Evolutionary conservation across 1,140 invertebrate genomes (phyloP).

Genomic region (Drosophila lacertosa): DNA sequence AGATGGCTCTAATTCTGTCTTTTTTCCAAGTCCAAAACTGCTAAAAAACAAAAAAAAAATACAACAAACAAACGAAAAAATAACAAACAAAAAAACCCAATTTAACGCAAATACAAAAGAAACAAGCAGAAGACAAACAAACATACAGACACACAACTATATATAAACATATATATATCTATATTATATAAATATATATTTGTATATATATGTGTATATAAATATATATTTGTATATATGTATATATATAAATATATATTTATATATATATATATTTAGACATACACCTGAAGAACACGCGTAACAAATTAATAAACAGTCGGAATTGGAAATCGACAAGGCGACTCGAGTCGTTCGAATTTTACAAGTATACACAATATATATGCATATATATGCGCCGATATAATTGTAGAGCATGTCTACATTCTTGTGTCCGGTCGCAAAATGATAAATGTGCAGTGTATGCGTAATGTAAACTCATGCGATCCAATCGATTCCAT

Average conservation of each 20-base stretch:
- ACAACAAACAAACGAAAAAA: background rate
- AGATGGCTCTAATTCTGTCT: slow-evolving; percentile 7
- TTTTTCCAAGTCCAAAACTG: slow-evolving; percentile 35
- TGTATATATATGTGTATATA: too few relatives aligned
- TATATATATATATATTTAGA: background rate
- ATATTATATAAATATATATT: too few relatives aligned
- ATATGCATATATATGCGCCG: background rate
- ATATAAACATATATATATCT: background rate
- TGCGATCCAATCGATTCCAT: slow-evolving; percentile 22
- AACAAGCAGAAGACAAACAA: slow-evolving; percentile 9
- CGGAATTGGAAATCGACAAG: slow-evolving; percentile 14
- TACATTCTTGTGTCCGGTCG: background rate
- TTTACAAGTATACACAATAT: slow-evolving; percentile 12
- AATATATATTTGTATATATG: too few relatives aligned
- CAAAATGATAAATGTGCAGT: slow-evolving; percentile 2
- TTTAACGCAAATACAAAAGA: background rate
- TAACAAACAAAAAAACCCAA: background rate
- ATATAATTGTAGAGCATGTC: slow-evolving; percentile 7
- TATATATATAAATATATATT: background rate
- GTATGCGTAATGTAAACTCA: slow-evolving; percentile 24
- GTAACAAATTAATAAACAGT: slow-evolving; percentile 4
- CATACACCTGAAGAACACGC: slow-evolving; percentile 1
- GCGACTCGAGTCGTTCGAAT: slow-evolving; percentile 1
- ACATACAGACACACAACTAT: background rate
- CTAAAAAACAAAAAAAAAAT: slow-evolving; percentile 13